Percentiles rank a stretch among this genome's conserved stretches.
Conservation (phyloP, 2,888 invertebrate genomes). For the Xestia sexstrigata region DNA sequence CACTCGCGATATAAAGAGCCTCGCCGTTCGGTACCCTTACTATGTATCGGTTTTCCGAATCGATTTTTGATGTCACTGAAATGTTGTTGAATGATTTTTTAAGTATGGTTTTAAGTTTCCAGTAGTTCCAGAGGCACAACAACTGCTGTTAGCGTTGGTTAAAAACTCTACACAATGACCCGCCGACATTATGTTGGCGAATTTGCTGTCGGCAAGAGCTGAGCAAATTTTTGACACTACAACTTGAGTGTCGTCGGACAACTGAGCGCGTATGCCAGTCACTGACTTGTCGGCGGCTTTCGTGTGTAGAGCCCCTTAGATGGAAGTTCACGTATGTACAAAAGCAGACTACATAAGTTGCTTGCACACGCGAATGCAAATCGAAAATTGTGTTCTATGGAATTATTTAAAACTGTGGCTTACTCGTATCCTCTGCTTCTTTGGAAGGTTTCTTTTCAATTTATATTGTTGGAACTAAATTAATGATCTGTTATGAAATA, state of each 20-base stretch:
- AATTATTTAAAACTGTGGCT: not conserved
- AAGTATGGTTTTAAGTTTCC: not conserved
- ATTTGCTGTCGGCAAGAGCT: not conserved
- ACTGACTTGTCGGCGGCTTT: not conserved
- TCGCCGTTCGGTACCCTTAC: constrained; percentile 94
- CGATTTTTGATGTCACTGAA: constrained; percentile 91
- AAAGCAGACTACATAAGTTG: not conserved
- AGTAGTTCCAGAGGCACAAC: not conserved
- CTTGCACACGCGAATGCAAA: not conserved
- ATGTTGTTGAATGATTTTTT: not conserved
- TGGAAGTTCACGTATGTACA: not conserved
- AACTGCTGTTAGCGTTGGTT: not conserved
- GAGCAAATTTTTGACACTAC: not conserved
- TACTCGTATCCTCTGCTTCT: not conserved
- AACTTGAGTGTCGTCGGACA: not conserved
- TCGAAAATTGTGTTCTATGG: not conserved
- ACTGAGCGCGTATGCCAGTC: not conserved
- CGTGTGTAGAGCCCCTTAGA: not conserved
- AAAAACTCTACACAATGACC: not conserved
- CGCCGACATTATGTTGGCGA: not conserved
- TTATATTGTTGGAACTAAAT: not conserved
- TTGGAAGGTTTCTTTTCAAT: not conserved
- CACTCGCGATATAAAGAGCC: constrained; percentile 94
- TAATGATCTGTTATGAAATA: not conserved
- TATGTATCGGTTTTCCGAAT: constrained; percentile 94